Evolutionary conservation across 35 echinoderm and acorn worm species (phyloP).

Genomic region (Amphiura filiformis): DNA sequence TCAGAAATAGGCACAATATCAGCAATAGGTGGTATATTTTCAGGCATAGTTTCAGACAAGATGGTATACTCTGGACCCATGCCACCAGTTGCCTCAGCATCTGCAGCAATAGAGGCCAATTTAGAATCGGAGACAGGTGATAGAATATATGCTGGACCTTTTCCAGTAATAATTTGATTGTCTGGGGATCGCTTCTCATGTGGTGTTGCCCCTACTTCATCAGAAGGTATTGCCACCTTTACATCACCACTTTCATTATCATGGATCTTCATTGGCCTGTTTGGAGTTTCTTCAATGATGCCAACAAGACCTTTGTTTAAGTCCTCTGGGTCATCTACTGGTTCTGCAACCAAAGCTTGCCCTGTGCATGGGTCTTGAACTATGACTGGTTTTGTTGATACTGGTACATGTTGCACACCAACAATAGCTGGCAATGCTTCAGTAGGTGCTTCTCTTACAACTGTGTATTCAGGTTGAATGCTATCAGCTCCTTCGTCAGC

Average conservation of each 20-base stretch:
- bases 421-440: slow-evolving; percentile 14
- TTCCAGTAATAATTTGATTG: slow-evolving; percentile 32
- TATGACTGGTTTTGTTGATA: not conserved
- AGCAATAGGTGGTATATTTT: slow-evolving; percentile 12
- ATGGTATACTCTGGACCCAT: slow-evolving; percentile 13
- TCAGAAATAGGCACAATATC: not conserved
- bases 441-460: not conserved
- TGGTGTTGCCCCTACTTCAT: not conserved
- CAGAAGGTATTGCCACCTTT: not conserved
- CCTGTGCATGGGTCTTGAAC: slow-evolving; percentile 20
- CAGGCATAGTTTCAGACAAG: slow-evolving; percentile 16
- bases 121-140: slow-evolving; percentile 15
- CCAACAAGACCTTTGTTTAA: not conserved
- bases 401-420: not conserved
- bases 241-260: not conserved
- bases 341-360: slow-evolving; percentile 1
- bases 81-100: not conserved
- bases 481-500: not conserved
- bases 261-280: not conserved
- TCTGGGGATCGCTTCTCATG: not conserved
- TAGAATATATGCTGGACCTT: slow-evolving; percentile 50
- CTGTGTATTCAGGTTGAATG: not conserved
- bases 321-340: not conserved
- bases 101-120: not conserved
- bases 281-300: slow-evolving; percentile 13